A percentile compares a stretch with the other conserved stretches of the same genome.
Conservation (phyloP, 2,113 vertebrate genomes). For the Rhinogobius similis region DNA sequence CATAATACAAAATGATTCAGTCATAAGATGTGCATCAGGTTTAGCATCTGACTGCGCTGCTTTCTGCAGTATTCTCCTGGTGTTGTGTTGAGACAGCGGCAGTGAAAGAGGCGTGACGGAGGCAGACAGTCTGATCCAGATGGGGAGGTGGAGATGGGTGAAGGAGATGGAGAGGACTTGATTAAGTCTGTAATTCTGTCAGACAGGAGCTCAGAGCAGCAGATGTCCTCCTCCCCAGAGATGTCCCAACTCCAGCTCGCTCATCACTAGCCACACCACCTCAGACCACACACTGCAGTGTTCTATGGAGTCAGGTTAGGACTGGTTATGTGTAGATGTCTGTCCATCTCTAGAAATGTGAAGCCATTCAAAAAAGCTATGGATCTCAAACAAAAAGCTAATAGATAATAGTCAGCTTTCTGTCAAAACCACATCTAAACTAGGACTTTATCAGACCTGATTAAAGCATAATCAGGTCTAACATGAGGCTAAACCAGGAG, state of each 20-base stretch:
- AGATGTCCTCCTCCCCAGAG: constrained; percentile 61
- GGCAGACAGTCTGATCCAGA: constrained; percentile 13
- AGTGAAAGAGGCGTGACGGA: background rate
- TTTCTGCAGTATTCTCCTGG: background rate
- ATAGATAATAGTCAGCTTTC: too few species aligned
- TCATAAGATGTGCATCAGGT: too few species aligned
- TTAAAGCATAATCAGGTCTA: too few species aligned
- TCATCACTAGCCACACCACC: constrained; percentile 48
- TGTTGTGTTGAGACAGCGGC: background rate
- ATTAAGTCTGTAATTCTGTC: constrained; percentile 63
- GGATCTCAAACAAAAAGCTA: too few species aligned
- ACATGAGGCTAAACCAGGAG: too few species aligned
- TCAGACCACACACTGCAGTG: constrained; percentile 20
- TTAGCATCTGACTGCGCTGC: too few species aligned
- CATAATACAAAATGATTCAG: too few species aligned
- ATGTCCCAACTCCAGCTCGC: constrained; percentile 44
- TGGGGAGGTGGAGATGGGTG: constrained; percentile 15
- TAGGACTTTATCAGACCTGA: too few species aligned
- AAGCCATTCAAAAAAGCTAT: too few species aligned
- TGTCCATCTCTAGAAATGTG: too few species aligned
- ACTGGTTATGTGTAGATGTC: too few species aligned
- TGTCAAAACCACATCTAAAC: background rate
- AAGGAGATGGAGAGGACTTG: constrained; percentile 47
- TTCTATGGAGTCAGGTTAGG: background rate
- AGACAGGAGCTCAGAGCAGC: constrained; percentile 58